A percentile compares a stretch with the other conserved stretches of the same genome.
Conservation (phyloP, 2,888 invertebrate genomes). For the Hololepta plana region DNA sequence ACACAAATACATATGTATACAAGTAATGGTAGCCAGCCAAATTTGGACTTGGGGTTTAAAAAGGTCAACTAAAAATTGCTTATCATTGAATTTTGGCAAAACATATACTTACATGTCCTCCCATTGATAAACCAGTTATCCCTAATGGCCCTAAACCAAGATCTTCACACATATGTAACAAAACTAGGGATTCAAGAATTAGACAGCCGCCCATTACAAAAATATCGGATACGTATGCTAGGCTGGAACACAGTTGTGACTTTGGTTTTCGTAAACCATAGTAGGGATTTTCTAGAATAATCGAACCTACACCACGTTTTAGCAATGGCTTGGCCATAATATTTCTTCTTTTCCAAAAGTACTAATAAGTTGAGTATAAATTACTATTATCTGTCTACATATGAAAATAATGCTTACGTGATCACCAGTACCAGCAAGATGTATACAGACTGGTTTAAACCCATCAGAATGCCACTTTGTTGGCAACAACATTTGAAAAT, state of each 20-base stretch:
- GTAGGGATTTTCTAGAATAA: slow-evolving; percentile 93
- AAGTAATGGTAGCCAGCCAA: too few relatives aligned
- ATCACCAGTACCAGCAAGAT: slow-evolving; percentile 95
- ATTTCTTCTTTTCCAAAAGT: slow-evolving; percentile 77
- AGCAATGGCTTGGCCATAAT: slow-evolving; percentile 82
- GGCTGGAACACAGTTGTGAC: slow-evolving; percentile 72
- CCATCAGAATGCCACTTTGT: slow-evolving; percentile 51
- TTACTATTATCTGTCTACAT: slow-evolving; percentile 3
- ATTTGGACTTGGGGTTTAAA: too few relatives aligned
- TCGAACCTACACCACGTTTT: slow-evolving; percentile 81
- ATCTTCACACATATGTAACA: slow-evolving; percentile 86
- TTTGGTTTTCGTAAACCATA: slow-evolving; percentile 79
- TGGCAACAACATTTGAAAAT: slow-evolving; percentile 73
- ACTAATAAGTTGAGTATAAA: slow-evolving; percentile 32
- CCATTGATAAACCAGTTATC: slow-evolving; percentile 93
- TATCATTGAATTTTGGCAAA: too few relatives aligned
- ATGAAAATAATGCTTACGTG: slow-evolving; percentile 47
- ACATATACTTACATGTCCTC: slow-evolving; percentile 88
- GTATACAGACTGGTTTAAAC: slow-evolving; percentile 74
- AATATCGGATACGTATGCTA: slow-evolving; percentile 91
- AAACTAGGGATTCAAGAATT: slow-evolving; percentile 77
- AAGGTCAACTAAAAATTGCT: too few relatives aligned
- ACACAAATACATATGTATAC: slow-evolving; percentile 2
- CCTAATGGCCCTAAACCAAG: slow-evolving; percentile 87
- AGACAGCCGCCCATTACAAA: slow-evolving; percentile 98